Base-by-base conservation (phyloP, 2,797 vertebrate species). In the Setipinna tenuifilis region DNA sequence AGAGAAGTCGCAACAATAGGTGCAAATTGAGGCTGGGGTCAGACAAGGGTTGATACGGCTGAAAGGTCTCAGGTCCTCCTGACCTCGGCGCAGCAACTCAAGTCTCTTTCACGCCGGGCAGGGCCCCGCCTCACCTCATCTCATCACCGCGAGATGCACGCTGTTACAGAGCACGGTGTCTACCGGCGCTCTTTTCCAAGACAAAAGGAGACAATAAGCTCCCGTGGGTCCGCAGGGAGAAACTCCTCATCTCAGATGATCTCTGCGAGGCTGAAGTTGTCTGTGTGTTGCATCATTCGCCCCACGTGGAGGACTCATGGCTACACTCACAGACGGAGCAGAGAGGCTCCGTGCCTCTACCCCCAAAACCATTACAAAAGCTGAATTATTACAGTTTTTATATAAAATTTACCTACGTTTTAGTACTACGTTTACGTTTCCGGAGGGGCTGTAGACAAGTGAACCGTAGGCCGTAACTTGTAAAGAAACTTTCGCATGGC, bases 371-470 rank as follows among this genome's bases (percentile, higher is more conserved):
- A 78, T 78, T 44, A 41, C 31, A 78, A 78, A 41, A 78, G 17
- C 31, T 10, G 71, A 78, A 78, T 21, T 78, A 75, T 78, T 44
- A 31, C 31, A 21, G 16, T 21, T 78, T 78, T 71, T 31, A 35
- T 12, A 78, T 7, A 78, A 78, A 78, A 75, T 83, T 85, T 19
- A 82, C 81, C 86, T 87, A 91, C 90, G 88, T 90, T 84, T 88
- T 85, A 46, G 85, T 88, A 87, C 92, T 93, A 90, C 93, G 88
- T 88, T 83, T 86, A 84, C 71, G 35, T 44, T 21, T 41, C 68
- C 28, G 16, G 31, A 71, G 68, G 68, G 28, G 25, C 31, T 28
- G 23, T 28, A 21, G 31, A 28, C 17, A 41, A 41, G 28, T 78
- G 5, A 54, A 9, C 71, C 41, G 71, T 78, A 21, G 71, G 71